Conservation (phyloP, 2,797 vertebrate species). For the Lophotriccus pileatus region DNA sequence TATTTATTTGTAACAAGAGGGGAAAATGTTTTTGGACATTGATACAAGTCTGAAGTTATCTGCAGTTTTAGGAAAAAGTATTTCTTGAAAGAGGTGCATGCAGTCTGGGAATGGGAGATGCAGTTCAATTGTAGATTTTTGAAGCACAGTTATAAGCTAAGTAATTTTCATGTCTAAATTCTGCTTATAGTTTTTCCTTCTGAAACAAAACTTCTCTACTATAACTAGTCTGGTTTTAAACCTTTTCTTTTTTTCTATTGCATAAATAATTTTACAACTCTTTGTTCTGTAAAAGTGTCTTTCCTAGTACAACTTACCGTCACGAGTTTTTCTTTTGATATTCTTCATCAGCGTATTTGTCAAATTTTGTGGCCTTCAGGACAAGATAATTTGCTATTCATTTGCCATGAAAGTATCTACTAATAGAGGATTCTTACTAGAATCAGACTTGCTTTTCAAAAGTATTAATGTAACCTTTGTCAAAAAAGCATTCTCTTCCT, state of each 20-base stretch:
- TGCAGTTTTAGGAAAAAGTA: neutral
- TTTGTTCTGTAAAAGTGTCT: neutral
- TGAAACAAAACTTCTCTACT: neutral
- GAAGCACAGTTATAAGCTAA: neutral
- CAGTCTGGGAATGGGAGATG: neutral
- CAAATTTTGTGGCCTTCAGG: neutral
- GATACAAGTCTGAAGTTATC: neutral
- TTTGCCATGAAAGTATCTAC: neutral
- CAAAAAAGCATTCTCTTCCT: neutral
- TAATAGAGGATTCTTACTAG: neutral
- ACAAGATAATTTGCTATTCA: neutral
- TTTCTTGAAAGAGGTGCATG: neutral
- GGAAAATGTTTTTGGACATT: neutral
- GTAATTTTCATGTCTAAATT: neutral
- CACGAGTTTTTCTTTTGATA: neutral
- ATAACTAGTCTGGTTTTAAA: neutral
- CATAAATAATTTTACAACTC: neutral
- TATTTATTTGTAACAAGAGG: conserved; percentile 53
- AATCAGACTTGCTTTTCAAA: neutral
- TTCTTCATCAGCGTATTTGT: neutral
- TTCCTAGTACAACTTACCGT: neutral
- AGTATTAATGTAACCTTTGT: neutral
- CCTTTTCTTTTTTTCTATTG: neutral
- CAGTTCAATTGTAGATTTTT: neutral
- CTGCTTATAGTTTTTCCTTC: neutral